phyloP scores from a whole-genome alignment of 1,140 invertebrate species.

The Hyposmocoma kahamanoa region DNA sequence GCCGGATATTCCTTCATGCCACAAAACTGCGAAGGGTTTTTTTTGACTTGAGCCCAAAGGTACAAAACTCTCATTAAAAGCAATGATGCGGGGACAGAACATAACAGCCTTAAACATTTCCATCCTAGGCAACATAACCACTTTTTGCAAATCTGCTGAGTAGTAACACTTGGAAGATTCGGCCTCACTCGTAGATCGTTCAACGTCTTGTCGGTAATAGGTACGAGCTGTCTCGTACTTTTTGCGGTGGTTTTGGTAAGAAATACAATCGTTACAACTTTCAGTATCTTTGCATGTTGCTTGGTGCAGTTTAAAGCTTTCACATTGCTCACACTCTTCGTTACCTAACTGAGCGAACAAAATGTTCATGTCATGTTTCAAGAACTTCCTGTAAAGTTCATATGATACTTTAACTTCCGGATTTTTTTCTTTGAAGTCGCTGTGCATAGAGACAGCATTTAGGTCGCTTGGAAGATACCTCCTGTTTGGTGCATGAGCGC shows the following conservation, averaged over 20 bases:
- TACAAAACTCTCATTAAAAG: constrained; percentile 7
- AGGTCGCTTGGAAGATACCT: neutral
- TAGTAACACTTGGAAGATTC: neutral
- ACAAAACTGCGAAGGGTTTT: constrained; percentile 9
- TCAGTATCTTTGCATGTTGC: neutral
- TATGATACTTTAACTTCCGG: neutral
- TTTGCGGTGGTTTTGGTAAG: neutral
- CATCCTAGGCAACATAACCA: constrained; percentile 4
- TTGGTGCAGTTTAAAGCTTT: neutral
- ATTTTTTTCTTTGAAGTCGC: neutral
- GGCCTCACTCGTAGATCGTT: neutral
- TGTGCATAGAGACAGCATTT: neutral
- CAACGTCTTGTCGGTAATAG: neutral
- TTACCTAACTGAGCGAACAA: neutral
- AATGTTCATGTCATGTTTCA: neutral
- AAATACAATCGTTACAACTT: neutral
- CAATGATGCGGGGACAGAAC: neutral
- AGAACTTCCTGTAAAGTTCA: neutral
- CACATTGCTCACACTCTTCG: neutral
- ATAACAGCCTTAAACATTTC: neutral
- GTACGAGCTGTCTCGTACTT: neutral
- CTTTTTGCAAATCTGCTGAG: constrained; percentile 6
- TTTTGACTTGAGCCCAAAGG: neutral
- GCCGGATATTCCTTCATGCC: constrained; percentile 13
- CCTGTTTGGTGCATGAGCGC: neutral